These are phyloP conservation scores for Dicrurus megarhynchus DNA, from an alignment of 2,113 vertebrate species.

Conservation along the genomic window DNA sequence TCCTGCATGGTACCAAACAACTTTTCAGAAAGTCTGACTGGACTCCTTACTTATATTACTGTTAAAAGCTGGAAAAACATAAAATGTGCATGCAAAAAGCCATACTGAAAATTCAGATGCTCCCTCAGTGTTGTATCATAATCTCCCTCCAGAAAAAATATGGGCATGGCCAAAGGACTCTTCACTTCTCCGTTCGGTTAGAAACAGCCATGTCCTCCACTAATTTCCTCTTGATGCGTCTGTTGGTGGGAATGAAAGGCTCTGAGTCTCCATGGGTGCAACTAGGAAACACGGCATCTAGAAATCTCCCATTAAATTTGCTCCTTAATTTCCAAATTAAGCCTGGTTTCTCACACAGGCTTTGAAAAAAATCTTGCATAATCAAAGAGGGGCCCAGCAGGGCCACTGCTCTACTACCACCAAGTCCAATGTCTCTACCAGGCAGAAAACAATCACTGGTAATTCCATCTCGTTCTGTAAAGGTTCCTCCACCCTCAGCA, in stretches of 20 bases:
- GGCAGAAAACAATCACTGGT: neutral
- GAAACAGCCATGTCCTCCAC: rapidly evolving
- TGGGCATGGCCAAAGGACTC: neutral
- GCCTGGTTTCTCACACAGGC: neutral
- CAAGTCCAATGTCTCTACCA: neutral
- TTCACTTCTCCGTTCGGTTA: neutral
- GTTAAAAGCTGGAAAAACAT: neutral
- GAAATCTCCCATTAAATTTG: neutral
- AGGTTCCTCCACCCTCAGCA: neutral
- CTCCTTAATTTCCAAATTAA: neutral
- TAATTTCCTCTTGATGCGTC: neutral
- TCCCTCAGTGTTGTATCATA: neutral
- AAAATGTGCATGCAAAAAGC: neutral
- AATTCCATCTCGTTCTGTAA: neutral
- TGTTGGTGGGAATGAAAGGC: neutral
- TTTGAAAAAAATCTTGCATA: neutral
- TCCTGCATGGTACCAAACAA: rapidly evolving
- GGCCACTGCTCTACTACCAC: neutral
- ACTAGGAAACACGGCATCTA: neutral
- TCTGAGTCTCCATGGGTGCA: neutral
- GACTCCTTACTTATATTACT: neutral
- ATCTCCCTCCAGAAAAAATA: neutral
- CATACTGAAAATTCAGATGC: neutral
- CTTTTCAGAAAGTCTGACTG: neutral
- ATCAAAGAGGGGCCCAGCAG: neutral